Evolutionary conservation across 2,797 vertebrate genomes (phyloP).

Genomic region (Halcyon badia): DNA sequence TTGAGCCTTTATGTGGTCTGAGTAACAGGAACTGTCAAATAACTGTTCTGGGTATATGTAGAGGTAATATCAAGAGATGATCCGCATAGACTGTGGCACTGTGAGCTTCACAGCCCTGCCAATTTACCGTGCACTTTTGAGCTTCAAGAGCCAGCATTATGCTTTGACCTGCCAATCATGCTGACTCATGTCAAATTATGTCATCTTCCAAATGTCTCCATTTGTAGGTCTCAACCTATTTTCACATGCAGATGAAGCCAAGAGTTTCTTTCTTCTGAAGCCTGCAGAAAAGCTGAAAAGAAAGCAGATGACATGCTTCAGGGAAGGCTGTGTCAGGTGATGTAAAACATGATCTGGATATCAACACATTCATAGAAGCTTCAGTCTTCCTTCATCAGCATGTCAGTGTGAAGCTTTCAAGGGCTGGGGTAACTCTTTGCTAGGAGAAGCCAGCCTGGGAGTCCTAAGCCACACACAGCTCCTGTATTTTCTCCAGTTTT

Average conservation of each 20-base stretch:
- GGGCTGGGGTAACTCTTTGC: neutral
- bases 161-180: constrained; percentile 68
- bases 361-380: neutral
- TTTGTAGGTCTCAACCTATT: constrained; percentile 71
- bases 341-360: neutral
- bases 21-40: neutral
- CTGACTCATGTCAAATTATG: constrained; percentile 58
- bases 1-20: neutral
- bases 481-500: neutral
- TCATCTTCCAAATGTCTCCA: constrained; percentile 48
- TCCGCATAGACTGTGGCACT: neutral
- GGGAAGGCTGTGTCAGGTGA: neutral
- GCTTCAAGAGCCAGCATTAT: constrained; percentile 47
- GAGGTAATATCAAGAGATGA: neutral
- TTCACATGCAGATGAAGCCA: constrained; percentile 45
- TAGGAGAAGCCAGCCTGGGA: neutral
- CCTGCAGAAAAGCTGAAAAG: constrained; percentile 36
- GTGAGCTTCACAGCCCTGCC: constrained; percentile 5
- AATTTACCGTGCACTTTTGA: constrained; percentile 19
- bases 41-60: neutral
- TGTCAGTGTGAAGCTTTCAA: neutral
- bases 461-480: neutral
- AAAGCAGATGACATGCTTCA: neutral
- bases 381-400: neutral
- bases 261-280: constrained; percentile 26